Base-by-base conservation (phyloP, 2,888 invertebrate species). In the Carcina quercana region DNA sequence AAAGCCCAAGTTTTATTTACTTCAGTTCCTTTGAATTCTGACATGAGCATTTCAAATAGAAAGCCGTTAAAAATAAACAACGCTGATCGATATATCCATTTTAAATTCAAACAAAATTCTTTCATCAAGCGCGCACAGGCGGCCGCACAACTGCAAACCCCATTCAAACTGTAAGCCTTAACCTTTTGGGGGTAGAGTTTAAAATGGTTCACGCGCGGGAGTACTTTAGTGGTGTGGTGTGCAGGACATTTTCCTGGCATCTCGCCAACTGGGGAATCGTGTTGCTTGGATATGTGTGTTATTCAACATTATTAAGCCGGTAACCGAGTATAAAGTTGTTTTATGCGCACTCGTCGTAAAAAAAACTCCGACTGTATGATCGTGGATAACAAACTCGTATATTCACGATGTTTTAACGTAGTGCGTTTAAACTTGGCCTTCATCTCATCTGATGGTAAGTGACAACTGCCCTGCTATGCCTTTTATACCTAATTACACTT, bases 231-330 rank as follows among this genome's bases (percentile, higher is more conserved):
- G 20, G 20, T n/a, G 20, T 20, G 20, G 20, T n/a, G 7, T 20
- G 10, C 8, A 20, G 10, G 3, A 7, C 8, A 10, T 20, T 7
- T n/a, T 7, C 4, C 12, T 28, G 28, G 28, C 28, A 7, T 5
- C 4, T 6, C 6, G 28, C 28, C 28, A 28, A 20, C 13, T 24
- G n/a, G 10, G 21, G 14, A 6, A 14, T 14, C 10, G 15, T 10
- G 22, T 11, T 8, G 15, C 19, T 11, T 15, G 10, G 22, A 22
- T 22, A 15, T 22, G 24, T 15, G 15, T 31, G 25, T 19, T 25
- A 31, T 31, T 25, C 15, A 17, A 31, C 7, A 25, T 31, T 31
- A 31, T 25, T 31, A n/a, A n/a, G 5, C 8, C 13, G 5, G 30
- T 30, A 30, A 25, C 19, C 19, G 25, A 19, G 31, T 15, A 7